Percentiles rank a stretch among this genome's conserved stretches.
These are phyloP conservation scores for Benthosema pterotum DNA, from an alignment of 2,797 vertebrate genomes.

Conservation along the genomic window DNA sequence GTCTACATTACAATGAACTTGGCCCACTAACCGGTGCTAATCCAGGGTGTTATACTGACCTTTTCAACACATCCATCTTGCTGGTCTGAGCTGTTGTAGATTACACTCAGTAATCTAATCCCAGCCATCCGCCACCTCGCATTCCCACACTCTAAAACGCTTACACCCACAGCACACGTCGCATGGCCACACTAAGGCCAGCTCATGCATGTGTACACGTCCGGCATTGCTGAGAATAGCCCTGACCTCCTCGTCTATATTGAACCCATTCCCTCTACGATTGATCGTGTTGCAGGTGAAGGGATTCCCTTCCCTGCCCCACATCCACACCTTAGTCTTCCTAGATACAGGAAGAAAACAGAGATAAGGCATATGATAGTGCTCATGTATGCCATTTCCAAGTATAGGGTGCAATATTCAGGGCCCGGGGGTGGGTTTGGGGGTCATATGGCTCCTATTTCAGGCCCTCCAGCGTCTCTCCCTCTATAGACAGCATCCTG, in stretches of 20 bases:
- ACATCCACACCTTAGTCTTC: background rate
- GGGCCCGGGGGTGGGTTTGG: slow-evolving; percentile 35
- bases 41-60: slow-evolving; percentile 45
- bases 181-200: slow-evolving; percentile 3
- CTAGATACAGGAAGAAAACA: slow-evolving; percentile 7
- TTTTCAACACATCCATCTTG: slow-evolving; percentile 64
- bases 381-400: background rate
- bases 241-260: background rate
- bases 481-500: slow-evolving; percentile 34
- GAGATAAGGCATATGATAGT: background rate
- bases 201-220: slow-evolving; percentile 1
- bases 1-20: slow-evolving; percentile 41
- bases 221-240: slow-evolving; percentile 6
- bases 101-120: slow-evolving; percentile 77
- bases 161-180: slow-evolving; percentile 21
- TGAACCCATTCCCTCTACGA: background rate
- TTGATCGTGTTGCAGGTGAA: slow-evolving; percentile 17
- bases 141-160: slow-evolving; percentile 59
- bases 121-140: slow-evolving; percentile 55
- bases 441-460: slow-evolving; percentile 38
- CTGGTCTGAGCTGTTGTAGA: slow-evolving; percentile 72
- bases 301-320: too few relatives aligned
- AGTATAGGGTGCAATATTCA: slow-evolving; percentile 3
- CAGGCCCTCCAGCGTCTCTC: slow-evolving; percentile 25
- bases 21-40: slow-evolving; percentile 62